Evolutionary conservation across 2,797 vertebrate genomes (phyloP).

Genomic region (Pangasius macronema): DNA sequence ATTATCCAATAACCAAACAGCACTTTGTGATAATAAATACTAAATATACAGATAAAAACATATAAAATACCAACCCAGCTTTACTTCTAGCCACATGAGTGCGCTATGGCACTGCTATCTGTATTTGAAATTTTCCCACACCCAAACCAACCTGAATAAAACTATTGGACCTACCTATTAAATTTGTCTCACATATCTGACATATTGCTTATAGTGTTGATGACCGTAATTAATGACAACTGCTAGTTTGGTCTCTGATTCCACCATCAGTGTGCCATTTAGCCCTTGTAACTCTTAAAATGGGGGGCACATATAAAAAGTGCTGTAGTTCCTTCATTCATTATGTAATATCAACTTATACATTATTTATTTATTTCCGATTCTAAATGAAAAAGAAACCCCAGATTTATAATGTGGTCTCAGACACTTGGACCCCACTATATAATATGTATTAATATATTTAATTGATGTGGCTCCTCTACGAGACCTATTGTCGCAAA

Average conservation of each 20-base stretch:
- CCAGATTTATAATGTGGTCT: background rate
- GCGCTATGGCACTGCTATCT: background rate
- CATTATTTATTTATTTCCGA: background rate
- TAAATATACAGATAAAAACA: background rate
- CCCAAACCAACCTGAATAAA: background rate
- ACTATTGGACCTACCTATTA: background rate
- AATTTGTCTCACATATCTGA: background rate
- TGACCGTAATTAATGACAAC: background rate
- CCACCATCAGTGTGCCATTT: background rate
- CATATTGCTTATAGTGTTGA: background rate
- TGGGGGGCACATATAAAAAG: background rate
- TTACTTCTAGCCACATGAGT: conserved; percentile 11
- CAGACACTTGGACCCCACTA: background rate
- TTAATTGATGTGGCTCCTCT: too few species aligned
- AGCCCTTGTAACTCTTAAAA: background rate
- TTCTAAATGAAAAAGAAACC: background rate
- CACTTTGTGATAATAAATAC: background rate
- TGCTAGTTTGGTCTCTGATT: background rate
- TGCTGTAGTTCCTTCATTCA: background rate
- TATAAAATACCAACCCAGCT: background rate
- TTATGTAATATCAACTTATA: background rate
- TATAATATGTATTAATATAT: too few species aligned
- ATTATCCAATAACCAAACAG: background rate
- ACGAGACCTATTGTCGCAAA: too few species aligned
- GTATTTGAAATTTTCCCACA: background rate